phyloP scores from a whole-genome alignment of 2,888 invertebrate species.

The Terebella lapidaria region DNA sequence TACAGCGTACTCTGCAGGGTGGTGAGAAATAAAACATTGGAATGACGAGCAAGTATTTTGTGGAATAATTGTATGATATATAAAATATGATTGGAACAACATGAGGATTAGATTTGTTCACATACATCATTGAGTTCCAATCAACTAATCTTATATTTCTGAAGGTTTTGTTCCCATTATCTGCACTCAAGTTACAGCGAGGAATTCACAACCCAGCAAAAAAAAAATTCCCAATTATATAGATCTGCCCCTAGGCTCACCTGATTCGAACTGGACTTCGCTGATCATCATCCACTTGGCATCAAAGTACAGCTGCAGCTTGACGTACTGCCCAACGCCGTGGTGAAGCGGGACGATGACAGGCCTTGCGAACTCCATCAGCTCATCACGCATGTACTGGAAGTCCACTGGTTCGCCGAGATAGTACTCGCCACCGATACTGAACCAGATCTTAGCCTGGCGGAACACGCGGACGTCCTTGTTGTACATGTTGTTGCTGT shows the following conservation, averaged over 20 bases:
- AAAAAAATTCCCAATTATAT: no score
- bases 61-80: no score
- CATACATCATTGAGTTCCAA: no score
- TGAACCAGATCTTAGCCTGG: conserved; percentile 71
- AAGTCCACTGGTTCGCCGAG: conserved; percentile 65
- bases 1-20: conserved; percentile 56
- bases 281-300: conserved; percentile 84
- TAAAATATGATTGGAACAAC: no score
- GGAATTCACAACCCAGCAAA: no score
- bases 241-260: no score
- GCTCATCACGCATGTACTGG: conserved; percentile 67
- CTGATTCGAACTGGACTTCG: conserved; percentile 82
- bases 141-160: no score
- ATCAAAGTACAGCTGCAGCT: conserved; percentile 70
- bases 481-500: conserved; percentile 79
- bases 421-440: conserved; percentile 71
- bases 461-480: conserved; percentile 80
- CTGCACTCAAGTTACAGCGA: no score
- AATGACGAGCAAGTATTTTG: no score
- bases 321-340: conserved; percentile 75
- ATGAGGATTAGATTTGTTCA: no score
- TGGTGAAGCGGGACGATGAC: conserved; percentile 77
- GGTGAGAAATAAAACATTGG: no score
- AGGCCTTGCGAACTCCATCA: conserved; percentile 76
- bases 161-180: no score